Percentiles rank a stretch among this genome's conserved stretches.
Conservation (phyloP, 2,797 vertebrate genomes). For the Hippoglossus hippoglossus region DNA sequence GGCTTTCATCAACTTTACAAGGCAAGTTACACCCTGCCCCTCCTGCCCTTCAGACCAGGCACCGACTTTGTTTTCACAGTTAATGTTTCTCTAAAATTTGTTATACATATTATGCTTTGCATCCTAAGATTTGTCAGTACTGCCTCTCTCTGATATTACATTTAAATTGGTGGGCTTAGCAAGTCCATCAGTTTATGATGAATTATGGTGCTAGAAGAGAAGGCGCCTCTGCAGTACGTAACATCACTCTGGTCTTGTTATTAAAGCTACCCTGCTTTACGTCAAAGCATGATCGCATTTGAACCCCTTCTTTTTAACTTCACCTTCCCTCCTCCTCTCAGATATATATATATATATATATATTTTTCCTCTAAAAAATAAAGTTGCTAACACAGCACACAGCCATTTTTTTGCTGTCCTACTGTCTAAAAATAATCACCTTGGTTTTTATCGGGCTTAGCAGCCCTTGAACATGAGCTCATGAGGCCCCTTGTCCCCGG, state of each 20-base stretch:
- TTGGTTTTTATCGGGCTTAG: constrained; percentile 74
- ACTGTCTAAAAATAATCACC: constrained; percentile 75
- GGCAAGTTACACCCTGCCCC: constrained; percentile 73
- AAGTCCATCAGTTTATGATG: constrained; percentile 62
- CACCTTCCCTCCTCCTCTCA: constrained; percentile 37
- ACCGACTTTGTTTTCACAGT: constrained; percentile 39
- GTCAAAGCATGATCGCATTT: constrained; percentile 82
- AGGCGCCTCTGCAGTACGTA: constrained; percentile 65
- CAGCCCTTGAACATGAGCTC: constrained; percentile 79
- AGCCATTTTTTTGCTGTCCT: constrained; percentile 60
- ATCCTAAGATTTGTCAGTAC: constrained; percentile 58
- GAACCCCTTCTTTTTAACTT: constrained; percentile 62
- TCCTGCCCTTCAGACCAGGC: neutral
- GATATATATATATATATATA: constrained; percentile 6
- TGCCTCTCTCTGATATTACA: constrained; percentile 51
- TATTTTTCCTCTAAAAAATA: constrained; percentile 66
- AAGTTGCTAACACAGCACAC: constrained; percentile 66
- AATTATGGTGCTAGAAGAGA: constrained; percentile 61
- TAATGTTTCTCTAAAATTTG: constrained; percentile 47
- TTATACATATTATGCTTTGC: constrained; percentile 32
- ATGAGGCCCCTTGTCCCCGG: constrained; percentile 77
- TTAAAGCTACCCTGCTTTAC: constrained; percentile 73
- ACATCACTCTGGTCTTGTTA: constrained; percentile 73
- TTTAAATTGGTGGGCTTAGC: constrained; percentile 67
- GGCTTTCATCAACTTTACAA: constrained; percentile 97